A percentile compares a stretch with the other conserved stretches of the same genome.
Conservation (phyloP, 1,140 invertebrate species). For the Drosophila sturtevanti region DNA sequence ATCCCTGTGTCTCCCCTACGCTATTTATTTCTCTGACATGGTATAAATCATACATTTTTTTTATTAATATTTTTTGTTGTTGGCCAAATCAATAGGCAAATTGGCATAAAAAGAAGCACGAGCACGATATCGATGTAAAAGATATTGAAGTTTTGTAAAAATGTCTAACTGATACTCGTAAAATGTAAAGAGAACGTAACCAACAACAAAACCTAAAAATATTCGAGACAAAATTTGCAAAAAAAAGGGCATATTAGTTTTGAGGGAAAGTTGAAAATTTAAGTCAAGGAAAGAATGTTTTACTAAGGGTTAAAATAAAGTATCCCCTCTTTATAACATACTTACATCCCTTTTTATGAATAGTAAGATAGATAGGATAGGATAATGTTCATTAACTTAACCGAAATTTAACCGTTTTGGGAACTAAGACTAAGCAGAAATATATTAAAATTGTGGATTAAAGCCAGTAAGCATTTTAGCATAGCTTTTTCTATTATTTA, state of each 20-base stretch:
- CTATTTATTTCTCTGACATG: conserved; percentile 34
- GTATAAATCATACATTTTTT: conserved; percentile 66
- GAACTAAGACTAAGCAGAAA: too few relatives aligned
- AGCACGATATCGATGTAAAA: conserved; percentile 45
- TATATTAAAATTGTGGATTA: too few relatives aligned
- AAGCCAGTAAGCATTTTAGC: too few relatives aligned
- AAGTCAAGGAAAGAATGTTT: too few relatives aligned
- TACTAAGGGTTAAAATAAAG: too few relatives aligned
- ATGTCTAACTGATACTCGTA: conserved; percentile 58
- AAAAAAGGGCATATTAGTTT: not conserved
- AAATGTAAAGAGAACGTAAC: conserved; percentile 51
- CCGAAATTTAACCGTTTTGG: too few relatives aligned
- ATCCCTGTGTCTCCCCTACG: not conserved
- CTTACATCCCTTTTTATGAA: too few relatives aligned
- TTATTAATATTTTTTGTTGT: conserved; percentile 19
- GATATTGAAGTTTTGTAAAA: conserved; percentile 38
- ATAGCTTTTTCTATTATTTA: too few relatives aligned
- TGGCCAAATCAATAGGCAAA: conserved; percentile 76
- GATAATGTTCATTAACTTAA: too few relatives aligned
- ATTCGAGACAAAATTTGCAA: too few relatives aligned
- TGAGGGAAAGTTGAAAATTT: not conserved
- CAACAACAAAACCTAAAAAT: conserved; percentile 14
- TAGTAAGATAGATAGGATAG: too few relatives aligned
- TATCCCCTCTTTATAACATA: too few relatives aligned
- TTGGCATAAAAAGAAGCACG: conserved; percentile 52